Evolutionary conservation across 2,888 invertebrate species (phyloP).

Genomic region (Caenorhabditis sp.): DNA sequence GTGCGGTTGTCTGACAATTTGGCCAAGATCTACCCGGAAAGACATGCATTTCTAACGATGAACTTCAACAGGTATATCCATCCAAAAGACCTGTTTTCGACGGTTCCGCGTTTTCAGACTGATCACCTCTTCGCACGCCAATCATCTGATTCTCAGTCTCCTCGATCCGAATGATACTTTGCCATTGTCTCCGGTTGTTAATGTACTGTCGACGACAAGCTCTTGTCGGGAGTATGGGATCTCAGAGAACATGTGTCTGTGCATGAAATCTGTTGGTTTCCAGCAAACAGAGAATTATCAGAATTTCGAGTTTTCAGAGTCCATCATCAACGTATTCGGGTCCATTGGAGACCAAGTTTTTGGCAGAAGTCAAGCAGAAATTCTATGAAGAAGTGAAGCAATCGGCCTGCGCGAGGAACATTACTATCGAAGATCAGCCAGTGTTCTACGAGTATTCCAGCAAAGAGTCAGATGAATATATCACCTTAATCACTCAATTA

Average conservation of each 20-base stretch:
- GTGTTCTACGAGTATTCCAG: slow-evolving; percentile 7
- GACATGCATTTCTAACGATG: slow-evolving; percentile 8
- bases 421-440: neutral
- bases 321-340: neutral
- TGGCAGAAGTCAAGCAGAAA: neutral
- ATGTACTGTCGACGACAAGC: slow-evolving; percentile 14
- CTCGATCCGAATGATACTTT: slow-evolving; percentile 34
- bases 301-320: neutral
- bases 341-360: neutral
- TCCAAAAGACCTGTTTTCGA: neutral
- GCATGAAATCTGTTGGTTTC: slow-evolving; percentile 28
- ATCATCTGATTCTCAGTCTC: slow-evolving; percentile 34
- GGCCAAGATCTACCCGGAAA: slow-evolving; percentile 8
- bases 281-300: neutral
- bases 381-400: slow-evolving; percentile 9
- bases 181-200: slow-evolving; percentile 2
- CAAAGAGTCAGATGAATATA: neutral
- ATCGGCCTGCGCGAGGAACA: neutral
- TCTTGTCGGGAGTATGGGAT: slow-evolving; percentile 13
- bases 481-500: neutral
- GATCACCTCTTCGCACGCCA: slow-evolving; percentile 15
- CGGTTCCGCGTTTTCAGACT: slow-evolving; percentile 4
- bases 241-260: slow-evolving; percentile 25
- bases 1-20: slow-evolving; percentile 26
- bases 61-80: slow-evolving; percentile 37